Conservation (phyloP, 2,113 vertebrate genomes). For the Salvator merianae region DNA sequence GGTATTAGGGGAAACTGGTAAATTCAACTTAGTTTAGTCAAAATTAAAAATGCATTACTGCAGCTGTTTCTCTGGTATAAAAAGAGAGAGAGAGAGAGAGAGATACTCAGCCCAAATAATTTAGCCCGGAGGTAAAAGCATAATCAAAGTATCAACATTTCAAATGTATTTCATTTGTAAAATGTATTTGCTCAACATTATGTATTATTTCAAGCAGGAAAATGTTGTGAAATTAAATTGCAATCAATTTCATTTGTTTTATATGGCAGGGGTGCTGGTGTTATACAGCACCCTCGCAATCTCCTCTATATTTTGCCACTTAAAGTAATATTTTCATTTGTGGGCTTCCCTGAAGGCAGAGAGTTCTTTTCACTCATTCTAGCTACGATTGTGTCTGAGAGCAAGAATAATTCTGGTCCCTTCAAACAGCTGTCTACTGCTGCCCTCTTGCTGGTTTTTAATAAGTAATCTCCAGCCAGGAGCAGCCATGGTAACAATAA, state of each 20-base stretch:
- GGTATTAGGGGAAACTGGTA: background rate
- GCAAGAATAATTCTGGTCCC: slow-evolving; percentile 13
- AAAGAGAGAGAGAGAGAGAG: background rate
- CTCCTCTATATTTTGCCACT: background rate
- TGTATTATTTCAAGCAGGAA: slow-evolving; percentile 17
- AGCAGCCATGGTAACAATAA: slow-evolving; percentile 19
- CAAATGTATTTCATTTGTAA: slow-evolving; percentile 1
- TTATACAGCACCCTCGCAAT: background rate
- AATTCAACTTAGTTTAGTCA: background rate
- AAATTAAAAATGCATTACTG: background rate
- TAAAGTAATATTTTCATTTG: slow-evolving; percentile 23
- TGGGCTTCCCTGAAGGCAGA: background rate
- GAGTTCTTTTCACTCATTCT: slow-evolving; percentile 2
- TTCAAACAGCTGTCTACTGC: slow-evolving; percentile 26
- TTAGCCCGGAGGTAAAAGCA: background rate
- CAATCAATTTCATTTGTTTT: slow-evolving; percentile 7
- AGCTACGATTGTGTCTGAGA: slow-evolving; percentile 26
- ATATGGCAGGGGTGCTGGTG: background rate
- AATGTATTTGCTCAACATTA: background rate
- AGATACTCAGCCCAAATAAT: background rate
- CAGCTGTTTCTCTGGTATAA: background rate
- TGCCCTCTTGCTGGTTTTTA: slow-evolving; percentile 43
- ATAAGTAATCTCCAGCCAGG: slow-evolving; percentile 35
- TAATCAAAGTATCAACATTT: background rate
- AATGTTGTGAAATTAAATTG: background rate